These are phyloP conservation scores for Lycodopsis pacificus DNA, from an alignment of 2,797 vertebrate species.

Conservation along the genomic window DNA sequence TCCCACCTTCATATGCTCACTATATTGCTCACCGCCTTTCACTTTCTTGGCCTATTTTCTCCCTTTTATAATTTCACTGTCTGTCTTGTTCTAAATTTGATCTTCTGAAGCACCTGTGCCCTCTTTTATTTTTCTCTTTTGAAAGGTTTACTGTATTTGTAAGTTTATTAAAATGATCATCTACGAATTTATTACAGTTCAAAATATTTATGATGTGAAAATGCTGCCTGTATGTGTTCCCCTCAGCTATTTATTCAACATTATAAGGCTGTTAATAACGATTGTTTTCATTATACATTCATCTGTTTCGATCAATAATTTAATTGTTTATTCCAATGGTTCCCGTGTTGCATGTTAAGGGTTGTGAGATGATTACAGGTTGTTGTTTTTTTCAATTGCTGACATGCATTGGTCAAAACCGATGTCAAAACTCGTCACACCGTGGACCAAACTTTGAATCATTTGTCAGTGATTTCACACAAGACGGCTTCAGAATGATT, in stretches of 20 bases:
- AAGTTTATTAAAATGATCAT: background rate
- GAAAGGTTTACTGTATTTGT: conserved; percentile 6
- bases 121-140: background rate
- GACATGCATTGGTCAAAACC: too few relatives aligned
- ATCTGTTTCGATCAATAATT: background rate
- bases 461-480: too few relatives aligned
- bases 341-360: background rate
- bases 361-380: too few relatives aligned
- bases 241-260: background rate
- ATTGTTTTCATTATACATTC: background rate
- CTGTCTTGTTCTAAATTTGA: conserved; percentile 27
- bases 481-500: too few relatives aligned
- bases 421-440: too few relatives aligned
- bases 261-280: background rate
- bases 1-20: conserved; percentile 51
- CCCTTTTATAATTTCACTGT: conserved; percentile 11
- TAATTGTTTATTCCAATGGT: background rate
- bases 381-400: too few relatives aligned
- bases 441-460: too few relatives aligned
- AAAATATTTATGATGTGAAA: conserved; percentile 20
- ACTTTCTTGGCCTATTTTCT: conserved; percentile 18
- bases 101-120: conserved; percentile 6
- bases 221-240: background rate
- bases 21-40: conserved; percentile 43
- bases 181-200: background rate